Base-by-base conservation (phyloP, 2,113 vertebrate genomes). In the Lepidothrix coronata region DNA sequence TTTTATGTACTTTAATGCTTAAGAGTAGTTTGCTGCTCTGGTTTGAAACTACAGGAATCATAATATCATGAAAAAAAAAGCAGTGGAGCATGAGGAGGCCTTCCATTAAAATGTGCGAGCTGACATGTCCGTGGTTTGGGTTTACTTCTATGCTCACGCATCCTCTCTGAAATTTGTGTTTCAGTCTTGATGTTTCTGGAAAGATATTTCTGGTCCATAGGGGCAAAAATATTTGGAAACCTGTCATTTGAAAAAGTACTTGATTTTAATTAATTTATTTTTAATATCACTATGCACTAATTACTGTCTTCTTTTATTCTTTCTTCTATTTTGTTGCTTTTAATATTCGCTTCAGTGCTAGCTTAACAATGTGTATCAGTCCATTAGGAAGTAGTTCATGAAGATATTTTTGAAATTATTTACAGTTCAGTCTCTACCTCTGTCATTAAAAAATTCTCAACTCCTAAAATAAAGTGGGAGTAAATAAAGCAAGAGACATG, bases 71-170 rank as follows among this genome's bases (percentile, higher is more conserved):
- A 15, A 30, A 12, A 43, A 62, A 61, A 57, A 44, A 8, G 1
- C 5, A 5, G 3, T 1, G 8, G 3, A 4, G 3, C 5, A 20
- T 0, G 4, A 43, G 9, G 59, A 86, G 35, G 41, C 5, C 7
- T 63, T n/a, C 7, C 15, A 35, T 71, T 95, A 58, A 81, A 83
- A 71, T 44, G 11, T 14, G 8, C 54, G 30, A 82, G 8, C 28
- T 79, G 44, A 35, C 18, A 1, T 41, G 15, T 51, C 8, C 24
- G 83, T 83, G 8, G 5, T 81, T 66, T 59, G 20, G 5, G 8
- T 31, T 85, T 74, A n/a, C 9, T 55, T 78, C 14, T 10, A 0
- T 57, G 9, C 10, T 46, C 12, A 27, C 4, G 22, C 11, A 31
- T 85, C 24, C 4, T 25, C 10, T 73, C 33, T 14, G 7, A 37